phyloP scores from a whole-genome alignment of 1,140 invertebrate species.

The Dendroctonus ponderosae region DNA sequence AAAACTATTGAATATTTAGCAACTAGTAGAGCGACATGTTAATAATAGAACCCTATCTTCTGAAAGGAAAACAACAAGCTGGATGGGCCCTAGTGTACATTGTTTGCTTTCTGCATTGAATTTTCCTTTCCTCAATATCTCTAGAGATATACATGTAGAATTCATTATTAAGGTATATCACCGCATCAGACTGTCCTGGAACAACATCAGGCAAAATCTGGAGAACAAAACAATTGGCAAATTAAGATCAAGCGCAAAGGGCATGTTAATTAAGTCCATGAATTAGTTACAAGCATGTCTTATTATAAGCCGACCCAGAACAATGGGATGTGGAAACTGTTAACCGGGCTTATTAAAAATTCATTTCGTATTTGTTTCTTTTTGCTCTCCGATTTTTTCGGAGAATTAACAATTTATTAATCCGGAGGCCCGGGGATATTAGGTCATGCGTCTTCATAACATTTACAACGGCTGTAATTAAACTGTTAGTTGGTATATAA shows the following conservation, averaged over 20 bases:
- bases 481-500: background rate
- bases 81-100: too few species aligned
- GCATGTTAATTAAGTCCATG: constrained; percentile 16
- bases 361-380: background rate
- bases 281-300: constrained; percentile 17
- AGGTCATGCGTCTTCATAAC: too few species aligned
- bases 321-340: background rate
- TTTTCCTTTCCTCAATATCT: too few species aligned
- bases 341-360: background rate
- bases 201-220: too few species aligned
- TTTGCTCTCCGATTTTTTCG: background rate
- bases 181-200: too few species aligned
- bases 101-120: too few species aligned
- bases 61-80: too few species aligned
- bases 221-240: constrained; percentile 16
- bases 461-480: background rate
- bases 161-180: too few species aligned
- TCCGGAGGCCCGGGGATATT: background rate
- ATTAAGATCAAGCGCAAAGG: constrained; percentile 23
- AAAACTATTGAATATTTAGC: too few species aligned
- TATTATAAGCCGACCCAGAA: constrained; percentile 5
- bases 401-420: background rate
- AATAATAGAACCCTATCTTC: too few species aligned
- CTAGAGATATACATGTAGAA: too few species aligned
- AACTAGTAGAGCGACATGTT: too few species aligned